Conservation (phyloP, 1,140 invertebrate genomes). For the Drosophila chauvacae region DNA sequence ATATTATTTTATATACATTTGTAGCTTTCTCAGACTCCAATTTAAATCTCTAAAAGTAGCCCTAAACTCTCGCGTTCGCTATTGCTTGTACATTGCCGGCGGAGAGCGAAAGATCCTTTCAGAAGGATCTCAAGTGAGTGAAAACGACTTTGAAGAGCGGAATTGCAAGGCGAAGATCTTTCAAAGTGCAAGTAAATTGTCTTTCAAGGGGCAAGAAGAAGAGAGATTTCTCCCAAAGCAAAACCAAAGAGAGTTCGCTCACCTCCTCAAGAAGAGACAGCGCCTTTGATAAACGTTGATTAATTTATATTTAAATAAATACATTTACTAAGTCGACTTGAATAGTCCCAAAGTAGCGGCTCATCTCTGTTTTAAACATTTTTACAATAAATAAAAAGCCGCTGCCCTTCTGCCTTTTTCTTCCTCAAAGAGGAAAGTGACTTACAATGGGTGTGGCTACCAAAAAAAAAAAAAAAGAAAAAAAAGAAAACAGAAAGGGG, state of each 20-base stretch:
- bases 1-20: no score
- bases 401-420: neutral
- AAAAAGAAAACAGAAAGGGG: constrained; percentile 38
- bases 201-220: no score
- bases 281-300: neutral
- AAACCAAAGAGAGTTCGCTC: neutral
- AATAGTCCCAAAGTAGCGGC: neutral
- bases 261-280: neutral
- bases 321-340: neutral
- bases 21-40: no score
- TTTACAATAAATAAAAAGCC: constrained; percentile 12
- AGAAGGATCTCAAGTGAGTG: no score
- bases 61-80: no score
- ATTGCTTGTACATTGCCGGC: no score
- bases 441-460: constrained; percentile 36
- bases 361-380: constrained; percentile 14
- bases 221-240: no score
- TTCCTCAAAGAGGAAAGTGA: constrained; percentile 41
- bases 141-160: no score
- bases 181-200: no score
- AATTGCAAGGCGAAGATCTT: no score
- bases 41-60: no score
- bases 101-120: no score
- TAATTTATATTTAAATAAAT: neutral
- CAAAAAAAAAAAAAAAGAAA: constrained; percentile 8